Conservation (phyloP, 2,113 vertebrate genomes). For the Hydrolagus affinis region DNA sequence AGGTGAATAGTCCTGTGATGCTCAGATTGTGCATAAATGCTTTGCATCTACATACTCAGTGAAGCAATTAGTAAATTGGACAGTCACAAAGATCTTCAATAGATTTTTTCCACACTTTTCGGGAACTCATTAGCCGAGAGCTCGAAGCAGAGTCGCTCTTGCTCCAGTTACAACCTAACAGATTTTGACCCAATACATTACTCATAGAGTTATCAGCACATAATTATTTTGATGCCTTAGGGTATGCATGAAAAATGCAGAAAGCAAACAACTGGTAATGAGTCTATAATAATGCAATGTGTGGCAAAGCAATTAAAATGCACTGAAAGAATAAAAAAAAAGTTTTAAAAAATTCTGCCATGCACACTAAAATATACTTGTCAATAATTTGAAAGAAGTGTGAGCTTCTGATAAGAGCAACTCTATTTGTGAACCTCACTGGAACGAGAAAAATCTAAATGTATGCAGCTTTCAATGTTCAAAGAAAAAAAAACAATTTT, state of each 20-base stretch:
- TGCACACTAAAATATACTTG: background rate
- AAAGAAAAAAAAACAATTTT: background rate
- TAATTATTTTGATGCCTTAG: conserved; percentile 19
- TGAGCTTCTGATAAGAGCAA: background rate
- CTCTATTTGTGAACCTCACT: background rate
- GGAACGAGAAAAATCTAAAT: background rate
- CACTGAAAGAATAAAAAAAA: background rate
- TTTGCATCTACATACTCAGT: background rate
- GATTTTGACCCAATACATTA: conserved; percentile 22
- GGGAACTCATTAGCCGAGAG: conserved; percentile 20
- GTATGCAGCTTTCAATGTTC: background rate
- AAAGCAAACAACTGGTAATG: conserved; percentile 26
- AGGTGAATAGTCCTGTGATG: too few species aligned
- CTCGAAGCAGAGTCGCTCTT: background rate
- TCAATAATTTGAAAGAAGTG: background rate
- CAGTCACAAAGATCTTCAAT: background rate
- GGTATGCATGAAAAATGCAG: conserved; percentile 19
- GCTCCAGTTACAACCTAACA: background rate
- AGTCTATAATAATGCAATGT: background rate
- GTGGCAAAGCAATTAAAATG: background rate
- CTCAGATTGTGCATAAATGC: too few species aligned
- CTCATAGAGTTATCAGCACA: background rate
- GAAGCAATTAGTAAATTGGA: background rate
- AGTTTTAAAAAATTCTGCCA: background rate
- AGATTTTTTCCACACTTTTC: background rate